Evolutionary conservation across 2,888 invertebrate species (phyloP).

Genomic region (Ectropis crepuscularia): DNA sequence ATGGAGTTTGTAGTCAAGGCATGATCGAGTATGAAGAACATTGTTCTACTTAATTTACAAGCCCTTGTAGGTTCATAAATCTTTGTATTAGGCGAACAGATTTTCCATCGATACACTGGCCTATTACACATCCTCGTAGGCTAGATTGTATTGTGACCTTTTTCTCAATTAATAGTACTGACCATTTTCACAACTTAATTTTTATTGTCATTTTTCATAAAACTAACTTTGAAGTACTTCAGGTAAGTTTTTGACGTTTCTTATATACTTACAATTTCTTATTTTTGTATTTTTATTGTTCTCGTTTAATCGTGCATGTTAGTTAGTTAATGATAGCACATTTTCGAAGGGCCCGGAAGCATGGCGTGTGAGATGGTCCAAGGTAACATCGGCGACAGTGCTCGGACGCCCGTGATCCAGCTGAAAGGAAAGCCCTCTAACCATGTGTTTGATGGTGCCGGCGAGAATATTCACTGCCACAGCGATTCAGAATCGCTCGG

Average conservation of each 20-base stretch:
- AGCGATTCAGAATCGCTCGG: slow-evolving; percentile 75
- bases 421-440: slow-evolving; percentile 58
- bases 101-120: too few species aligned
- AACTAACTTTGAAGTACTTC: slow-evolving; percentile 39
- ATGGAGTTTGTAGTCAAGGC: too few species aligned
- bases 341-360: slow-evolving; percentile 38
- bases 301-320: slow-evolving; percentile 37
- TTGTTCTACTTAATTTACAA: too few species aligned
- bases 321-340: slow-evolving; percentile 28
- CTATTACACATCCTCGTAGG: too few species aligned
- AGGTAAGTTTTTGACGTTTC: slow-evolving; percentile 53
- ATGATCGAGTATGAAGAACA: too few species aligned
- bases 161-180: slow-evolving; percentile 15
- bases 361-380: slow-evolving; percentile 70
- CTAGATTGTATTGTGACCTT: too few species aligned
- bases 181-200: slow-evolving; percentile 9
- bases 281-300: slow-evolving; percentile 53
- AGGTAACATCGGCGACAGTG: slow-evolving; percentile 72
- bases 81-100: too few species aligned
- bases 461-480: slow-evolving; percentile 73
- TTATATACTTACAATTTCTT: slow-evolving; percentile 37
- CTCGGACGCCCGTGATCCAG: slow-evolving; percentile 56
- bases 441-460: slow-evolving; percentile 76
- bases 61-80: too few species aligned
- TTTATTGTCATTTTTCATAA: slow-evolving; percentile 27